These are phyloP conservation scores for Phasia obesa DNA, from an alignment of 2,888 invertebrate genomes.

Conservation along the genomic window DNA sequence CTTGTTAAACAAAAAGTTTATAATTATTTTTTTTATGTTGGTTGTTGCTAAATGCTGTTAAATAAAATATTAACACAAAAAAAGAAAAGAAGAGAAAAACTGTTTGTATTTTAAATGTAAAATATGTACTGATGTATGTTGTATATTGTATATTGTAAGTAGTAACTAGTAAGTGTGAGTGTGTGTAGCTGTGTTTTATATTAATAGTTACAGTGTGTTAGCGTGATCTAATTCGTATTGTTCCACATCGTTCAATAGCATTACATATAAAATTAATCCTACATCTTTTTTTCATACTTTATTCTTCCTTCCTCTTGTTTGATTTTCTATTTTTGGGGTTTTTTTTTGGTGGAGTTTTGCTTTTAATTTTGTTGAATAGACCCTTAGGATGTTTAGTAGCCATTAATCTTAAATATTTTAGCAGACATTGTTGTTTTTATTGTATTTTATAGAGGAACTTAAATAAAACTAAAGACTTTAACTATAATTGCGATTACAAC, in stretches of 20 bases:
- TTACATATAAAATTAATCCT: constrained; percentile 67
- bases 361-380: constrained; percentile 56
- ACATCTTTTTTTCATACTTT: constrained; percentile 42
- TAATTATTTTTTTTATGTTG: constrained; percentile 47
- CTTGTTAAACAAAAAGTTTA: constrained; percentile 57
- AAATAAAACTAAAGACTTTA: constrained; percentile 49
- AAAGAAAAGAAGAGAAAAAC: background rate
- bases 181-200: background rate
- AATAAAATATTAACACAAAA: constrained; percentile 53
- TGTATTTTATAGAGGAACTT: constrained; percentile 52
- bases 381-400: constrained; percentile 67
- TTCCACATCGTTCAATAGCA: constrained; percentile 63
- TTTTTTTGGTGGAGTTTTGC: constrained; percentile 22
- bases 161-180: background rate
- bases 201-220: constrained; percentile 16
- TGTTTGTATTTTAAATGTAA: constrained; percentile 27
- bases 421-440: constrained; percentile 35
- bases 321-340: constrained; percentile 26
- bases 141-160: too few relatives aligned
- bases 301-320: constrained; percentile 25
- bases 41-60: constrained; percentile 45
- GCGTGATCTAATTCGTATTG: constrained; percentile 62
- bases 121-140: background rate
- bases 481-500: constrained; percentile 50
- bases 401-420: constrained; percentile 70